Percentiles rank a stretch among this genome's conserved stretches.
These are phyloP conservation scores for Rhinolophus sinicus DNA, from an alignment of 2,113 vertebrate genomes.

Conservation along the genomic window DNA sequence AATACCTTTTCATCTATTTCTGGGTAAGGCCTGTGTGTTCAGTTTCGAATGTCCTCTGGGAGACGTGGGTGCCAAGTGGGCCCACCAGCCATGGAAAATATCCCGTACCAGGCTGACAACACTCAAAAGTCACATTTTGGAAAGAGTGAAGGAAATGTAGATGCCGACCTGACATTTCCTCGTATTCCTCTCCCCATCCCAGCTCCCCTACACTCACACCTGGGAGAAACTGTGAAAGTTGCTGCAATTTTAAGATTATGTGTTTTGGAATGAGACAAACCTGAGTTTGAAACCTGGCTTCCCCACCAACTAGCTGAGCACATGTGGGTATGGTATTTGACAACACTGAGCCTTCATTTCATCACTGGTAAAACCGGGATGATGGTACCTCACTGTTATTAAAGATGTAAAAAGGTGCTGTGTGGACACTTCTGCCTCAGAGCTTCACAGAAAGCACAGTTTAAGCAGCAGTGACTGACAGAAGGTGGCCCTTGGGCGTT, in stretches of 20 bases:
- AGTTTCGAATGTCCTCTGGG: no score
- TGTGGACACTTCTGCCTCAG: background rate
- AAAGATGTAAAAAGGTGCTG: background rate
- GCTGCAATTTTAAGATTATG: background rate
- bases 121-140: background rate
- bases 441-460: background rate
- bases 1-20: background rate
- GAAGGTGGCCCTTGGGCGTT: background rate
- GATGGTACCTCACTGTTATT: fast-evolving
- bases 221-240: background rate
- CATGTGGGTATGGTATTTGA: fast-evolving
- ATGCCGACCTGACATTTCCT: fast-evolving
- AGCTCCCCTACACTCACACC: fast-evolving
- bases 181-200: background rate
- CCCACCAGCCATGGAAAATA: background rate
- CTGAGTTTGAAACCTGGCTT: background rate
- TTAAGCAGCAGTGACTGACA: no score
- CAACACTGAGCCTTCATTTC: fast-evolving
- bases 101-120: background rate
- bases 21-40: background rate
- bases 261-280: background rate
- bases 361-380: background rate
- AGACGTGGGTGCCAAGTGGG: fast-evolving
- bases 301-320: background rate
- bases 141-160: background rate